Evolutionary conservation across 2,888 invertebrate genomes (phyloP), one percentile per base, ranked within the genome.

Genomic region (Ophion ventricosus): DNA sequence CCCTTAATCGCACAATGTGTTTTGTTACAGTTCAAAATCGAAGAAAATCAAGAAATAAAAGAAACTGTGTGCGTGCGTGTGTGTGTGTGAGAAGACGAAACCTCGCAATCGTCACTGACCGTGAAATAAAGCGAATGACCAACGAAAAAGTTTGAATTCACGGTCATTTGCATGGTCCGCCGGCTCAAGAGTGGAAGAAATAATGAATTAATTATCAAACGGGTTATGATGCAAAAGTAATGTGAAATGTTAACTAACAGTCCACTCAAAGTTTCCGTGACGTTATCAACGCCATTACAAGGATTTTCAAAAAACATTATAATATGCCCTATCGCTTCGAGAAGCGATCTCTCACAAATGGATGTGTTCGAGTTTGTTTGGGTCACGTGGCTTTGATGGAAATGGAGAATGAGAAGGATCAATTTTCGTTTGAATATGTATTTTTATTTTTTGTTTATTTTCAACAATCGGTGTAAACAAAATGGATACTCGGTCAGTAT

Each of bases 41-140:
- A 17, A 49, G 49, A 49, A 49, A 14, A 49, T 49, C 49, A 17
- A 49, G 17, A 49, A 49, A 49, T 49, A 14, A 49, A 17, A 49
- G 17, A 17, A 17, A 17, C 2, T 17, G 49, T 17, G 14, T 49
- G 49, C 4, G 49, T 4, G 49, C 14, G 40, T 64, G 54, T 57
- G 57, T 25, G 64, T n/a, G 25, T 10, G 49, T 14, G 11, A 61
- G 72, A 59, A 43, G 43, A 23, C 25, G 40, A 49, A 75, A 57
- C 23, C 23, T 64, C 56, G 49, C 56, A 23, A 74, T 79, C 17
- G 74, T 70, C 64, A 43, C 74, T 70, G 74, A 64, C 78, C 79
- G 74, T 79, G 79, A 75, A 79, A 79, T 57, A 67, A 74, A 74
- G 26, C 69, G 63, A 56, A 83, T 63, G 63, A 63, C 35, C 43